Conservation (phyloP, 2,797 vertebrate genomes). For the Clarias pachynema region DNA sequence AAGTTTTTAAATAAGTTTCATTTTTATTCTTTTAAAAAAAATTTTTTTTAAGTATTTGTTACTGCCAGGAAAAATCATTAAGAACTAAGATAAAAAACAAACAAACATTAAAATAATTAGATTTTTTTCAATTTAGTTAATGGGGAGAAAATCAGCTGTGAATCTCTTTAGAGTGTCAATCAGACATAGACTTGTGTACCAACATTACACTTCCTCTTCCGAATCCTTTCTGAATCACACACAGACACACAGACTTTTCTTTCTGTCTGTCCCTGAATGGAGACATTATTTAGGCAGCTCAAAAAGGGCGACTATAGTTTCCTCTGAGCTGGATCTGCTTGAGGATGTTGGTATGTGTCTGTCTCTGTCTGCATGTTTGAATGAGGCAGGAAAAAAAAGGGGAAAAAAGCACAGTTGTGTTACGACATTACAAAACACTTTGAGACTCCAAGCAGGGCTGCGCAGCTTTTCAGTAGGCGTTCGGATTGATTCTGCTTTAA, state of each 20-base stretch:
- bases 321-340: slow-evolving; percentile 29
- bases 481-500: not conserved
- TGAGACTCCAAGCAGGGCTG: slow-evolving; percentile 21
- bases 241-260: not conserved
- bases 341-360: slow-evolving; percentile 35
- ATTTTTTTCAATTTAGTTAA: not conserved
- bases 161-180: slow-evolving; percentile 13
- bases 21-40: not conserved
- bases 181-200: slow-evolving; percentile 1
- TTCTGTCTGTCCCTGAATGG: slow-evolving; percentile 37
- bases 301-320: slow-evolving; percentile 39
- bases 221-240: not conserved
- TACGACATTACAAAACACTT: slow-evolving; percentile 31
- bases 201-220: slow-evolving; percentile 19
- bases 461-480: not conserved
- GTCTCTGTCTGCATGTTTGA: slow-evolving; percentile 36
- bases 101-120: not conserved
- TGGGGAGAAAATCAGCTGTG: not conserved
- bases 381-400: not conserved
- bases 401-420: not conserved
- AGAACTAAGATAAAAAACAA: not conserved
- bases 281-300: slow-evolving; percentile 54
- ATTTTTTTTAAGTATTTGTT: not conserved
- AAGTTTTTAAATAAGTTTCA: too few species aligned
- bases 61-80: not conserved